Conservation (phyloP, 2,888 invertebrate species). For the Mythimna pallens region DNA sequence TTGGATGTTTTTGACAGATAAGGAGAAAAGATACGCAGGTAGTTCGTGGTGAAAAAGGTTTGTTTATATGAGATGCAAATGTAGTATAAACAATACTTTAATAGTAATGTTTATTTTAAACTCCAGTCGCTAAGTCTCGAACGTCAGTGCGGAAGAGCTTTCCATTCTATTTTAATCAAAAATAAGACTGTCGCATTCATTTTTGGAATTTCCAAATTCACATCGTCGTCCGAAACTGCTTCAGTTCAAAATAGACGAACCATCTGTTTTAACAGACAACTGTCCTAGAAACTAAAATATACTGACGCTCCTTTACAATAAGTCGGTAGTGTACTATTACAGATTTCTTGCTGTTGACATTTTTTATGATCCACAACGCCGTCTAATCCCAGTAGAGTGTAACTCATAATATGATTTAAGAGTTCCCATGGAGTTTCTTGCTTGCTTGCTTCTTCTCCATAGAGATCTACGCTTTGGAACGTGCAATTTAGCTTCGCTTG, state of each 20-base stretch:
- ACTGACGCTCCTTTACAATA: constrained; percentile 1
- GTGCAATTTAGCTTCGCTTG: no score
- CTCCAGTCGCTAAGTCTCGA: neutral
- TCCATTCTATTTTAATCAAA: neutral
- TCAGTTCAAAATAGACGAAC: constrained; percentile 54
- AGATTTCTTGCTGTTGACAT: neutral
- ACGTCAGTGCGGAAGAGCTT: neutral
- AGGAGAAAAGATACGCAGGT: no score
- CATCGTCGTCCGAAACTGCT: constrained; percentile 33
- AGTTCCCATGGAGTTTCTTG: no score
- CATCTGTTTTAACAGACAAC: constrained; percentile 58
- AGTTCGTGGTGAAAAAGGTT: no score
- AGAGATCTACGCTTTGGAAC: no score
- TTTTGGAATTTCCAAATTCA: constrained; percentile 45
- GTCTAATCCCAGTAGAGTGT: no score
- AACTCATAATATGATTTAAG: no score
- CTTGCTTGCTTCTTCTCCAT: no score
- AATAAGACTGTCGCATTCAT: constrained; percentile 20
- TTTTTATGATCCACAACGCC: no score
- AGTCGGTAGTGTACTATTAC: neutral
- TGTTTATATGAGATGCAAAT: no score
- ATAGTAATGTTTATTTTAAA: neutral
- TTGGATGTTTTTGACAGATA: no score
- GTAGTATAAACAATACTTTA: neutral
- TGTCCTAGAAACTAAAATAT: constrained; percentile 66